Evolutionary conservation across 2,888 invertebrate genomes (phyloP).

Genomic region (Sthenelais limicola): DNA sequence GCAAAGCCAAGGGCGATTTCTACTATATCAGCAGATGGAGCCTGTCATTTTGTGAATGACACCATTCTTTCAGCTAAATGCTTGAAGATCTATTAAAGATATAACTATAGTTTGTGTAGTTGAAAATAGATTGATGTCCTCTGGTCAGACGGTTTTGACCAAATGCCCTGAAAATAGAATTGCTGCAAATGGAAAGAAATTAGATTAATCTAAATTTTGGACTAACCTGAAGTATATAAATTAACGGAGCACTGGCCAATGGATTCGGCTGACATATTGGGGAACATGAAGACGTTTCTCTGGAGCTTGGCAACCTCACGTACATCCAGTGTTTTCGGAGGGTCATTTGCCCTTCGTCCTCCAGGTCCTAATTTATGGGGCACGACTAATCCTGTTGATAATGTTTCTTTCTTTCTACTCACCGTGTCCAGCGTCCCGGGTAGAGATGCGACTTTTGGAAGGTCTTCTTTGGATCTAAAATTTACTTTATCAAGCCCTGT

Average conservation of each 20-base stretch:
- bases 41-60: too few relatives aligned
- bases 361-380: background rate
- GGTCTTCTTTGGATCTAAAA: background rate
- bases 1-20: too few relatives aligned
- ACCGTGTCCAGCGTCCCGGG: slow-evolving; percentile 21
- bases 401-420: background rate
- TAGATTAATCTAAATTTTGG: background rate
- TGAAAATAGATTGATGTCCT: too few relatives aligned
- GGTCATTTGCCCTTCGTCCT: slow-evolving; percentile 39
- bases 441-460: background rate
- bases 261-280: slow-evolving; percentile 60
- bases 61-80: too few relatives aligned
- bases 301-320: slow-evolving; percentile 52
- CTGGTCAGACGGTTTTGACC: too few relatives aligned
- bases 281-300: slow-evolving; percentile 54
- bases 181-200: background rate
- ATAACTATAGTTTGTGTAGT: too few relatives aligned
- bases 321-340: slow-evolving; percentile 57
- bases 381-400: slow-evolving; percentile 2
- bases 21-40: too few relatives aligned
- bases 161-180: too few relatives aligned
- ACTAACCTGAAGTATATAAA: slow-evolving; percentile 44
- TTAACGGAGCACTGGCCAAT: slow-evolving; percentile 67
- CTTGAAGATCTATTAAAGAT: too few relatives aligned
- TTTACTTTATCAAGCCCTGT: background rate